These are phyloP conservation scores for Pollenia amentaria DNA, from an alignment of 2,888 invertebrate species.

Conservation along the genomic window DNA sequence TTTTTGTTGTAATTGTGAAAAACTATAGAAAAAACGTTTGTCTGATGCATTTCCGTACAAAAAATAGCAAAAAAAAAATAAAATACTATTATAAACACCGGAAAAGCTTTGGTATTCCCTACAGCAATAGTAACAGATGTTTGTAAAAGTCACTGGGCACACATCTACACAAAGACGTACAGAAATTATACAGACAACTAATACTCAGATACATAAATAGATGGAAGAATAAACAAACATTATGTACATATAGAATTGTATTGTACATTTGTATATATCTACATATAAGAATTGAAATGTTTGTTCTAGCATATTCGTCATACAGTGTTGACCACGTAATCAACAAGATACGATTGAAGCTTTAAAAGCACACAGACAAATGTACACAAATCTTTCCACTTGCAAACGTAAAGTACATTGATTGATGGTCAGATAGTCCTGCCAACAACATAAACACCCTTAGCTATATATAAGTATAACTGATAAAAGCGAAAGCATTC, in stretches of 20 bases:
- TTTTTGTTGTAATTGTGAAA: conserved; percentile 45
- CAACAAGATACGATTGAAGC: conserved; percentile 64
- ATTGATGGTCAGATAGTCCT: conserved; percentile 55
- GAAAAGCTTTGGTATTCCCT: conserved; percentile 72
- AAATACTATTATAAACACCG: conserved; percentile 64
- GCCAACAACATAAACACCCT: conserved; percentile 42
- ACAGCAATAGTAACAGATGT: conserved; percentile 69
- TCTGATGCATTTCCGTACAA: conserved; percentile 69
- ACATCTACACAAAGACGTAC: not conserved
- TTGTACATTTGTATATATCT: not conserved
- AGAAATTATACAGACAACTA: not conserved
- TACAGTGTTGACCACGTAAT: conserved; percentile 69
- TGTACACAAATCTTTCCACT: conserved; percentile 4
- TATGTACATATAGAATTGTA: not conserved
- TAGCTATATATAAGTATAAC: not conserved
- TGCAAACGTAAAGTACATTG: conserved; percentile 28
- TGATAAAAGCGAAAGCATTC: not conserved
- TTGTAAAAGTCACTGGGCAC: conserved; percentile 55
- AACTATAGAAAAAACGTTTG: conserved; percentile 63
- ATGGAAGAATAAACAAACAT: conserved; percentile 32
- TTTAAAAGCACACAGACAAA: conserved; percentile 41
- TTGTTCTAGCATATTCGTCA: conserved; percentile 64
- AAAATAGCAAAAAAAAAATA: conserved; percentile 26
- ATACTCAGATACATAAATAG: conserved; percentile 11
- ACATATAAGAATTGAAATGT: conserved; percentile 41